Conservation (phyloP, 2,888 invertebrate genomes). For the Synergus gifuensis region DNA sequence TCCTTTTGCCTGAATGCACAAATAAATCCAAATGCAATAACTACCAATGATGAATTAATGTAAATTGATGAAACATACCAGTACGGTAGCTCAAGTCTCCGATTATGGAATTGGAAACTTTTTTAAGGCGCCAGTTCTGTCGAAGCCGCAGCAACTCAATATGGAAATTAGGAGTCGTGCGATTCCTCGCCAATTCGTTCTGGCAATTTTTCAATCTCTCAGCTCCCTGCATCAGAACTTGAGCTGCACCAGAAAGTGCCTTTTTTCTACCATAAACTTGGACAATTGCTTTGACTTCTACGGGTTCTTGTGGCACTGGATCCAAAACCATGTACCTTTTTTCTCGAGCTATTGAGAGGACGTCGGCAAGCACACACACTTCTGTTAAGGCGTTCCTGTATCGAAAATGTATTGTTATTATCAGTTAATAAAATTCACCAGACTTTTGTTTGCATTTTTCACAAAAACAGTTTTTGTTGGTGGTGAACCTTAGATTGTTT, state of each 20-base stretch:
- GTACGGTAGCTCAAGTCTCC: slow-evolving; percentile 97
- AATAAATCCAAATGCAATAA: too few relatives aligned
- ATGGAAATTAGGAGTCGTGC: slow-evolving; percentile 93
- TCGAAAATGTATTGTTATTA: slow-evolving; percentile 39
- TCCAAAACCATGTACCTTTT: slow-evolving; percentile 97
- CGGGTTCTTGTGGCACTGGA: slow-evolving; percentile 90
- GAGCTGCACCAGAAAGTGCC: slow-evolving; percentile 91
- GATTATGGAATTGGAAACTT: slow-evolving; percentile 95
- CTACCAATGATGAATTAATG: too few relatives aligned
- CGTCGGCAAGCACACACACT: slow-evolving; percentile 94
- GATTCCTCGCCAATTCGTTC: slow-evolving; percentile 88
- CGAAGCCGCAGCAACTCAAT: slow-evolving; percentile 92
- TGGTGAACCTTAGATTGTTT: slow-evolving; percentile 86
- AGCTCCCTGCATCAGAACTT: slow-evolving; percentile 90
- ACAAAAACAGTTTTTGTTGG: neutral
- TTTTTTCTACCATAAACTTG: slow-evolving; percentile 96
- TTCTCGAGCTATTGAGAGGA: slow-evolving; percentile 94
- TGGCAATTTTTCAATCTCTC: slow-evolving; percentile 91
- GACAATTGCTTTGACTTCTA: slow-evolving; percentile 91
- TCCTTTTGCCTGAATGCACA: too few relatives aligned
- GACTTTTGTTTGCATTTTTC: neutral
- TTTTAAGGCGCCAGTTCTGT: slow-evolving; percentile 97
- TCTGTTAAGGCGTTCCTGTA: slow-evolving; percentile 91
- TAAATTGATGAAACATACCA: slow-evolving; percentile 71
- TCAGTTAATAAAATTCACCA: neutral